Conservation (phyloP, 2,888 invertebrate genomes). For the Netelia inedita region DNA sequence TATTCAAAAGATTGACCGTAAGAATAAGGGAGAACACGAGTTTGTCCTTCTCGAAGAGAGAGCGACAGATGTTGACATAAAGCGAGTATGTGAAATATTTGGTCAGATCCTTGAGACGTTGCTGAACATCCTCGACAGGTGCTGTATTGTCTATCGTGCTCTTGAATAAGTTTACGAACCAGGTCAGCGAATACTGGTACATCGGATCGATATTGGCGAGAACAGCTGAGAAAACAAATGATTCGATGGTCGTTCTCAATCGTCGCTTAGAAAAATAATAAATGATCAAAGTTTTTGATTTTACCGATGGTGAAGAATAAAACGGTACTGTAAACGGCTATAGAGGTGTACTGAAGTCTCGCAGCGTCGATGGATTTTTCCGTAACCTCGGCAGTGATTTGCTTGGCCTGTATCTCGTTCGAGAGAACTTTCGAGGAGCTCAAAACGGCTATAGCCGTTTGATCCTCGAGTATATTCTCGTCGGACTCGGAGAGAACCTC, state of each 20-base stretch:
- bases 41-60: slow-evolving; percentile 98
- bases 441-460: slow-evolving; percentile 93
- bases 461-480: slow-evolving; percentile 95
- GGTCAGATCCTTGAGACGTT: slow-evolving; percentile 91
- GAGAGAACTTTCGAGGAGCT: slow-evolving; percentile 96
- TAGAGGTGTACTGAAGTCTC: slow-evolving; percentile 94
- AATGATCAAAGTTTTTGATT: slow-evolving; percentile 22
- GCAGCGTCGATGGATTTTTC: slow-evolving; percentile 96
- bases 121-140: slow-evolving; percentile 91
- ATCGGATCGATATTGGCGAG: slow-evolving; percentile 97
- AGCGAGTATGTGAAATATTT: slow-evolving; percentile 95
- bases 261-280: background rate
- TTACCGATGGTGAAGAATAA: slow-evolving; percentile 96
- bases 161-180: slow-evolving; percentile 97
- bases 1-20: slow-evolving; percentile 90
- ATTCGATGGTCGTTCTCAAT: slow-evolving; percentile 5
- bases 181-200: slow-evolving; percentile 98
- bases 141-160: slow-evolving; percentile 95
- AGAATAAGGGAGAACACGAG: slow-evolving; percentile 94
- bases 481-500: slow-evolving; percentile 91
- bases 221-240: slow-evolving; percentile 87
- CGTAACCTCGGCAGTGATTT: slow-evolving; percentile 94
- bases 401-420: slow-evolving; percentile 96
- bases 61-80: slow-evolving; percentile 96
- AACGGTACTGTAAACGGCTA: slow-evolving; percentile 95